Evolutionary conservation across 35 echinoderm and acorn worm genomes (phyloP), one percentile per base, ranked within the genome.

Genomic region (Diadema setosum): DNA sequence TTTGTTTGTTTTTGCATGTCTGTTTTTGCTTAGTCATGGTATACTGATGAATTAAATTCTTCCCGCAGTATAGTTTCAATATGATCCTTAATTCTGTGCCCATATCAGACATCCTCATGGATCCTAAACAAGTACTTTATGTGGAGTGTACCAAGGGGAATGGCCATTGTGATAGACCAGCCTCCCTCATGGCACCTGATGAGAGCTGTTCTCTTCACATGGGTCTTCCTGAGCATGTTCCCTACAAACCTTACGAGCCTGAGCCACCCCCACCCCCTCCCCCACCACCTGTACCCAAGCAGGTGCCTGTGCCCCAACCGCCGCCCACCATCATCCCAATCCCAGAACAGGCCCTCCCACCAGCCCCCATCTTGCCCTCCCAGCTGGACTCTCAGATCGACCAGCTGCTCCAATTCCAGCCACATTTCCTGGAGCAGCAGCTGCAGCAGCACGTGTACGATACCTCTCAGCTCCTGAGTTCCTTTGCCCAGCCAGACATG

Each of bases 71-170:
- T n/a, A n/a, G n/a, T n/a, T n/a, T n/a, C n/a, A n/a, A n/a, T n/a
- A n/a, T n/a, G n/a, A 43, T 82, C 73, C 48, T 88, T 87, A 83
- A 88, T 70, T 7, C 39, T 9, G 33, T 26, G 14, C 56, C 6
- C 37, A 49, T 11, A 25, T 59, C 65, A 94, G 91, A 94, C 85
- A 88, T 94, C 42, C 60, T 94, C 17, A 48, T 81, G 65, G 91
- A 94, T 69, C 63, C 80, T 2, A 55, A 88, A 48, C 91, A 94
- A 58, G 91, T 94, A 27, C 32, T 94, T 24, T 94, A 88, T 69
- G 37, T 34, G 5, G 57, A 59, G n/a, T 94, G 91, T 45, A 56
- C 46, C 32, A 88, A 80, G 21, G 91, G 84, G 56, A 36, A 75
- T 27, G 70, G 40, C 18, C 39, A 31, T 26, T 92, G 90, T 41